These are phyloP conservation scores for Lithophane semibrunnea DNA, from an alignment of 2,888 invertebrate genomes.

Conservation along the genomic window DNA sequence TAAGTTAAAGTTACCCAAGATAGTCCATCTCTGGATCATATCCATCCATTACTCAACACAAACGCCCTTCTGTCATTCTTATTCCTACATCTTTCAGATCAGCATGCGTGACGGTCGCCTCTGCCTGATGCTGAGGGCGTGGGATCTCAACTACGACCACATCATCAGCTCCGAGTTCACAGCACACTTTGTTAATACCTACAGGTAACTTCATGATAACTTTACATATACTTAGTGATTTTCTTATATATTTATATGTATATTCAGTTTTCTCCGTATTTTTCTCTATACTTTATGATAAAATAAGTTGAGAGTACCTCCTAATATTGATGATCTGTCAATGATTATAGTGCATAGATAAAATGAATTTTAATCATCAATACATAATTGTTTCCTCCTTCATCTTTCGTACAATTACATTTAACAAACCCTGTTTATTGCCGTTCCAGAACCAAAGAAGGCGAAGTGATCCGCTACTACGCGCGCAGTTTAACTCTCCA, in stretches of 20 bases:
- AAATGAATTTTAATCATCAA: background rate
- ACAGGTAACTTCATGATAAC: constrained; percentile 76
- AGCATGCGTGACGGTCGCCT: constrained; percentile 94
- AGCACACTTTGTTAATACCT: constrained; percentile 89
- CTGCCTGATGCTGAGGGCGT: constrained; percentile 95
- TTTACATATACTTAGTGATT: no score
- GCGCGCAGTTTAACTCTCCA: constrained; percentile 78
- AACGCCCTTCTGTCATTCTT: no score
- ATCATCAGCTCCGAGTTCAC: constrained; percentile 95
- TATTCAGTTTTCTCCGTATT: background rate
- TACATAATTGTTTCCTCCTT: background rate
- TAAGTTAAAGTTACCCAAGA: background rate
- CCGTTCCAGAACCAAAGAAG: constrained; percentile 82
- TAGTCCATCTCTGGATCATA: no score
- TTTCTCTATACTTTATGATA: background rate
- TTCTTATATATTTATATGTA: background rate
- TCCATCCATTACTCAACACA: background rate
- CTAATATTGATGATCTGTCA: background rate
- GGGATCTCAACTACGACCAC: constrained; percentile 95
- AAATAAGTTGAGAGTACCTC: background rate
- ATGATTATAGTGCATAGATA: background rate
- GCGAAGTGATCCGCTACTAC: constrained; percentile 84
- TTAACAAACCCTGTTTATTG: background rate
- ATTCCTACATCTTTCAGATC: constrained; percentile 87
- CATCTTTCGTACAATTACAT: background rate